phyloP scores from a whole-genome alignment of 2,113 vertebrate species.

The Eclectus roratus region DNA sequence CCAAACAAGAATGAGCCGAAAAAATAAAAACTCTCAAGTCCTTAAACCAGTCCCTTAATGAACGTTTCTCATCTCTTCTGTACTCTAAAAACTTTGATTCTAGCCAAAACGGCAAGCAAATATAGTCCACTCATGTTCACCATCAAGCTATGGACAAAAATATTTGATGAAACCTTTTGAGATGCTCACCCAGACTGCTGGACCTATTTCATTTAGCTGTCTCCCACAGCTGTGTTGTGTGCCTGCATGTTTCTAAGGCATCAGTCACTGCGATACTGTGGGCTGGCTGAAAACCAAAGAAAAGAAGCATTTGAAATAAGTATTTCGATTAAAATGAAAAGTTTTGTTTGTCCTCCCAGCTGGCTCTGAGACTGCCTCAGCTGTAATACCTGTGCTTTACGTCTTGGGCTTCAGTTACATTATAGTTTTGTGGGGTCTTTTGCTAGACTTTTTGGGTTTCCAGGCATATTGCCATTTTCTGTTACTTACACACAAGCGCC shows the following conservation, averaged over 20 bases:
- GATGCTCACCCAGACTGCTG: background rate
- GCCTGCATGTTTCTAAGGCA: background rate
- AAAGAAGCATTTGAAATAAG: background rate
- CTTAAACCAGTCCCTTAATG: background rate
- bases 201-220: background rate
- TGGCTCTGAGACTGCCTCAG: background rate
- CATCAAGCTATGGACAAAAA: background rate
- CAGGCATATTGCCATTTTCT: background rate
- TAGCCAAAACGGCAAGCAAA: background rate
- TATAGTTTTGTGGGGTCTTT: background rate
- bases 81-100: background rate
- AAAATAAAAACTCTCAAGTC: background rate
- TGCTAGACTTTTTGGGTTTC: background rate
- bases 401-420: background rate
- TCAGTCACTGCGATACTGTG: background rate
- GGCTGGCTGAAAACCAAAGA: background rate
- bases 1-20: background rate
- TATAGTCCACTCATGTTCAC: background rate
- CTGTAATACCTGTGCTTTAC: background rate
- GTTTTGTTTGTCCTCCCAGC: background rate
- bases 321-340: background rate
- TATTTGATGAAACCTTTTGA: background rate
- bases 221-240: background rate
- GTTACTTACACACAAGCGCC: background rate
- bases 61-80: background rate